Conservation (phyloP, 2,888 invertebrate species). For the Cephalotes varians region DNA sequence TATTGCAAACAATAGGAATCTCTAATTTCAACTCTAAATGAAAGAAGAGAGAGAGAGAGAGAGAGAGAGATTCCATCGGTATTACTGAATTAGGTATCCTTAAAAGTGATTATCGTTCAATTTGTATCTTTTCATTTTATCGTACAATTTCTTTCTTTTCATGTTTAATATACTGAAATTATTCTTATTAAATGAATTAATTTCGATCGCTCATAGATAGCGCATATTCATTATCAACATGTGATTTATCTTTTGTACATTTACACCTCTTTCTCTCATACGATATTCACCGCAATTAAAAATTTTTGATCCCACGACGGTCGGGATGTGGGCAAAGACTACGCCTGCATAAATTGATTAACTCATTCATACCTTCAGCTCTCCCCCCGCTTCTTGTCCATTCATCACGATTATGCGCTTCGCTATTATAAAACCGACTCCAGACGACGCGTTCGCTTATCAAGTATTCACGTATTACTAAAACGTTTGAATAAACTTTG, state of each 20-base stretch:
- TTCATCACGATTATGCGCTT: conserved; percentile 65
- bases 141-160: not conserved
- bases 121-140: not conserved
- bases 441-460: conserved; percentile 39
- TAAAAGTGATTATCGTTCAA: not conserved
- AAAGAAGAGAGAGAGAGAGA: too few species aligned
- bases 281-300: conserved; percentile 56
- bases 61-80: not conserved
- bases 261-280: conserved; percentile 14
- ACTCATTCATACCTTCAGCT: conserved; percentile 73
- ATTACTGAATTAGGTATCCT: not conserved
- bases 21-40: not conserved
- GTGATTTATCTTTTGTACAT: not conserved
- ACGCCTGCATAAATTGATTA: conserved; percentile 70
- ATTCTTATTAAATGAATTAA: not conserved
- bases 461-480: conserved; percentile 24
- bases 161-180: not conserved
- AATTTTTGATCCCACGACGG: conserved; percentile 56
- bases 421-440: conserved; percentile 44
- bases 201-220: not conserved
- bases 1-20: not conserved
- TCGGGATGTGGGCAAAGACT: conserved; percentile 66
- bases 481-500: conserved; percentile 5
- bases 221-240: not conserved
- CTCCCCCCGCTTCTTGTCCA: conserved; percentile 54